Conservation (phyloP, 53 echinoderm and acorn worm genomes). For the Pentamera pediparva region DNA sequence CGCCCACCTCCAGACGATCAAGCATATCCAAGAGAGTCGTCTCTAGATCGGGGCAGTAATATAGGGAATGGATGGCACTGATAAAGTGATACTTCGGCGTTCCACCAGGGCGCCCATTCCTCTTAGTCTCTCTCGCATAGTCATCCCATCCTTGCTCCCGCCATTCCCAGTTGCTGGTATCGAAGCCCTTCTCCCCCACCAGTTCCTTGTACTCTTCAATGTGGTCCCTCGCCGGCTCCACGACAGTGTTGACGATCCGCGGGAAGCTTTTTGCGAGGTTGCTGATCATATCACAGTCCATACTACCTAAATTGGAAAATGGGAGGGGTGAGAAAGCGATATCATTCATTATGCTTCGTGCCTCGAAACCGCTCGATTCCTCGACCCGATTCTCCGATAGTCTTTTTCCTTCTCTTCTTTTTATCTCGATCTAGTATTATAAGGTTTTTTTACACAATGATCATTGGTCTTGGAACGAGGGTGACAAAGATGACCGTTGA, state of each 20-base stretch:
- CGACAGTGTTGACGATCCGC: constrained; percentile 49
- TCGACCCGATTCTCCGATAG: too few species aligned
- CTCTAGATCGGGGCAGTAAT: constrained; percentile 53
- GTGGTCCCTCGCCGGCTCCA: constrained; percentile 56
- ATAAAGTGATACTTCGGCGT: constrained; percentile 74
- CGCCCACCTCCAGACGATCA: constrained; percentile 52
- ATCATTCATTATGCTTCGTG: too few species aligned
- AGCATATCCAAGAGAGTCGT: constrained; percentile 47
- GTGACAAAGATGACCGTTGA: too few species aligned
- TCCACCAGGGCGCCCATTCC: too few species aligned
- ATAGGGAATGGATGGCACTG: constrained; percentile 68
- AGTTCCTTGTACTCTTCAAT: constrained; percentile 50
- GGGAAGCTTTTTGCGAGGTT: constrained; percentile 44
- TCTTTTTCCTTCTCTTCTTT: too few species aligned
- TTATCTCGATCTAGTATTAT: too few species aligned
- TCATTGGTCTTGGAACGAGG: too few species aligned
- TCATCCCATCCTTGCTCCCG: constrained; percentile 45
- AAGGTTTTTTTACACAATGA: too few species aligned
- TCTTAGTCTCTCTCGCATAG: too few species aligned
- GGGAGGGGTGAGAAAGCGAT: too few species aligned
- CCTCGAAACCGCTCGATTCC: too few species aligned
- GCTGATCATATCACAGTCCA: constrained; percentile 28
- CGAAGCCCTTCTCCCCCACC: not conserved
- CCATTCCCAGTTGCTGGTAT: constrained; percentile 43
- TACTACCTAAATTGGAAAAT: not conserved